phyloP scores from a whole-genome alignment of 2,113 vertebrate species.

The Dunckerocampus dactyliophorus region DNA sequence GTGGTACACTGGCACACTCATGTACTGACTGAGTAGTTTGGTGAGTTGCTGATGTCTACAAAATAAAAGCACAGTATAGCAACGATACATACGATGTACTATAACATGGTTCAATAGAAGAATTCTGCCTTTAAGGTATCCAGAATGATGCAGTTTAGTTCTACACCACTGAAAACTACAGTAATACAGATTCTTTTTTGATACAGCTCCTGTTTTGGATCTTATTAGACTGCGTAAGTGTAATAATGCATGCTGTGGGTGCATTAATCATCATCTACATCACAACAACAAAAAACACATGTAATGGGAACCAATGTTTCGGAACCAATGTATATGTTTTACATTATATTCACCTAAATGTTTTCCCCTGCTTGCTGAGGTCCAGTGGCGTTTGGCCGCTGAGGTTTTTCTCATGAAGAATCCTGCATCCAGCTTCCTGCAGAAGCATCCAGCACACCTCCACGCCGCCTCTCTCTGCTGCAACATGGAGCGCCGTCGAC shows the following conservation, averaged over 20 bases:
- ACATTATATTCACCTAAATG: slow-evolving; percentile 66
- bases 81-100: too few relatives aligned
- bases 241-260: too few relatives aligned
- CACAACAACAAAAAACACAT: too few relatives aligned
- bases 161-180: too few relatives aligned
- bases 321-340: background rate
- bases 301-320: too few relatives aligned
- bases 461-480: slow-evolving; percentile 71
- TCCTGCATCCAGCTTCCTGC: slow-evolving; percentile 63
- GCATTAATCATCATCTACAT: too few relatives aligned
- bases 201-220: too few relatives aligned
- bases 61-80: slow-evolving; percentile 35
- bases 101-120: too few relatives aligned
- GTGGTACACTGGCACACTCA: slow-evolving; percentile 59
- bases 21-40: slow-evolving; percentile 68
- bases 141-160: too few relatives aligned
- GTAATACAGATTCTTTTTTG: too few relatives aligned
- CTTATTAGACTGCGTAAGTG: too few relatives aligned
- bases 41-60: slow-evolving; percentile 75
- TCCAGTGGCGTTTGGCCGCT: slow-evolving; percentile 71
- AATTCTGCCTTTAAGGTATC: too few relatives aligned
- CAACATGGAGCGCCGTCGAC: slow-evolving; percentile 72
- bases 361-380: slow-evolving; percentile 70
- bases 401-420: slow-evolving; percentile 68
- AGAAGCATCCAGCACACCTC: slow-evolving; percentile 76